Percentiles rank a stretch among this genome's conserved stretches.
phyloP scores from a whole-genome alignment of 2,113 vertebrate species.

The Recurvirostra avosetta region DNA sequence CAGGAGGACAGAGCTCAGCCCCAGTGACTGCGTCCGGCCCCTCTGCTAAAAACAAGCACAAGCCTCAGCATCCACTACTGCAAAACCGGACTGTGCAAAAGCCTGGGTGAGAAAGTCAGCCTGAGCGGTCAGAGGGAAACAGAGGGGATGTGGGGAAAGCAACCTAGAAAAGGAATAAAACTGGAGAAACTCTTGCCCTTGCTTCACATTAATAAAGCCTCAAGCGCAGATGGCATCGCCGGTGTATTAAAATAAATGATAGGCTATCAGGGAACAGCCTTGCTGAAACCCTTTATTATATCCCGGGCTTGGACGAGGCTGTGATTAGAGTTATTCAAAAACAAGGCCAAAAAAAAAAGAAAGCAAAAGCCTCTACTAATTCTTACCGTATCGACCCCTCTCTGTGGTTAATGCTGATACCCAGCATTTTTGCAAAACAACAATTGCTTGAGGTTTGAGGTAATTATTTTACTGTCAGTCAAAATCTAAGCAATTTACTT shows the following conservation, averaged over 20 bases:
- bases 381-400: background rate
- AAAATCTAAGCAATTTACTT: background rate
- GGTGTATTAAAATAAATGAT: constrained; percentile 33
- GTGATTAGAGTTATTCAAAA: constrained; percentile 13
- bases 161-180: background rate
- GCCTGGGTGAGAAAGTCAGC: background rate
- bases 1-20: background rate
- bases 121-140: background rate
- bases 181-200: background rate
- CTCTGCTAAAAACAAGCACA: background rate
- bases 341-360: background rate
- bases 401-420: constrained; percentile 9
- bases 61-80: background rate
- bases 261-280: background rate
- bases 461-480: background rate
- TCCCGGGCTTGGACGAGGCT: background rate
- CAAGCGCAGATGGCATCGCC: background rate
- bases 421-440: background rate
- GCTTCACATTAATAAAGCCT: constrained; percentile 1
- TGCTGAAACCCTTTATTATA: constrained; percentile 10
- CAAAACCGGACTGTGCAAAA: background rate
- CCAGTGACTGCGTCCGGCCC: rapidly evolving
- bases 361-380: background rate
- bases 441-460: constrained; percentile 9
- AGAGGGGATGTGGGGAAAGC: background rate